phyloP scores from a whole-genome alignment of 2,797 vertebrate genomes.

The Mareca penelope region DNA sequence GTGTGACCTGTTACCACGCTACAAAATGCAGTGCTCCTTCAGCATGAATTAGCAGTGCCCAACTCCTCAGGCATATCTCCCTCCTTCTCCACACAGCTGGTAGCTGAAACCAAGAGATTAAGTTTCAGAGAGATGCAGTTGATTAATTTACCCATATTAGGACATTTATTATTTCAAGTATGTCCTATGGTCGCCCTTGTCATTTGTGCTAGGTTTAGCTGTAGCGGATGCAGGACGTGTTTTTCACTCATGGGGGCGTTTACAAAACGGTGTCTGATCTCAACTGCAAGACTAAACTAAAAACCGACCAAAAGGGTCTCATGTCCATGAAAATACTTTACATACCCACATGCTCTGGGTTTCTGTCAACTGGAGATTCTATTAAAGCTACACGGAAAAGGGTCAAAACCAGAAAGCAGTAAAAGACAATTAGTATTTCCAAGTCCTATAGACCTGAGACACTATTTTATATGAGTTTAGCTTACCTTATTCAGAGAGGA shows the following conservation, averaged over 20 bases:
- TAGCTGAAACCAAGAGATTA: neutral
- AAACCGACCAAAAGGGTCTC: neutral
- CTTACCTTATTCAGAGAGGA: neutral
- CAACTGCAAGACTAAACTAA: neutral
- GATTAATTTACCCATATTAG: neutral
- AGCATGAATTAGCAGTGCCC: neutral
- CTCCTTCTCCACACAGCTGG: rapidly evolving
- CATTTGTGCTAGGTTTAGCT: neutral
- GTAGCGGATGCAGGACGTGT: neutral
- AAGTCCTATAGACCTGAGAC: neutral
- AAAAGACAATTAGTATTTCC: neutral
- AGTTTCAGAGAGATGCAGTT: neutral
- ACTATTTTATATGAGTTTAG: neutral
- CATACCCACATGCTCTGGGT: neutral
- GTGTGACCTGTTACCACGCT: neutral
- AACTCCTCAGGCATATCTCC: neutral
- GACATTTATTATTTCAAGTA: neutral
- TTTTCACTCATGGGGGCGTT: rapidly evolving
- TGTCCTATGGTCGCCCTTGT: neutral
- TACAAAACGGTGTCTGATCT: neutral
- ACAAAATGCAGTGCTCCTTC: neutral
- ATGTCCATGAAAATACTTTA: neutral
- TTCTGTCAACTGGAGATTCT: neutral
- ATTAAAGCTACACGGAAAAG: rapidly evolving
- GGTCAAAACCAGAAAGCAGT: neutral